phyloP scores from a whole-genome alignment of 2,888 invertebrate species.

The Watsonalla cultraria region DNA sequence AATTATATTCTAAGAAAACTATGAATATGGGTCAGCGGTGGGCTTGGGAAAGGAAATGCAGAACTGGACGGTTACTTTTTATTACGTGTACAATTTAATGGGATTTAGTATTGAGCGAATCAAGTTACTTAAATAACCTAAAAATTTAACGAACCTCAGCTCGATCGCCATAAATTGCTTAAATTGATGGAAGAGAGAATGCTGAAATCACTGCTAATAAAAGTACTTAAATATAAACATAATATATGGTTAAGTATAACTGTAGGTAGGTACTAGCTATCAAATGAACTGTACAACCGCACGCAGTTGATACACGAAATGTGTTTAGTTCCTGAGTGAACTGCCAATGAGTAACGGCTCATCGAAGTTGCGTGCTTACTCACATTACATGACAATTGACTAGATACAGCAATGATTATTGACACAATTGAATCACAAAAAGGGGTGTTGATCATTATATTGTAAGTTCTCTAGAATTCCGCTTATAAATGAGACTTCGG shows the following conservation, averaged over 20 bases:
- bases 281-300: not conserved
- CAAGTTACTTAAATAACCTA: conserved; percentile 4
- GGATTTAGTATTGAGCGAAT: conserved; percentile 2
- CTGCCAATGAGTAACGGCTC: not conserved
- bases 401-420: not conserved
- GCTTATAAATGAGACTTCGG: too few species aligned
- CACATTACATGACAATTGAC: not conserved
- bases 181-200: too few species aligned
- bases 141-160: too few species aligned
- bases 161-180: too few species aligned
- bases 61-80: conserved; percentile 17
- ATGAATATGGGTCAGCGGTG: conserved; percentile 63
- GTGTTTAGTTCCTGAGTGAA: not conserved
- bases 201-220: too few species aligned
- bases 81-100: not conserved
- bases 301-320: not conserved
- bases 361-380: not conserved
- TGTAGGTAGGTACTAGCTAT: not conserved
- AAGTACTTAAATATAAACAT: too few species aligned
- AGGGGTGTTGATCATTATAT: not conserved
- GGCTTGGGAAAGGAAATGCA: conserved; percentile 70
- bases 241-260: too few species aligned
- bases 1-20: conserved; percentile 45
- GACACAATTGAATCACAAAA: not conserved
- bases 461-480: too few species aligned